phyloP scores from a whole-genome alignment of 2,888 invertebrate genomes.

The Ganaspis brasiliensis region DNA sequence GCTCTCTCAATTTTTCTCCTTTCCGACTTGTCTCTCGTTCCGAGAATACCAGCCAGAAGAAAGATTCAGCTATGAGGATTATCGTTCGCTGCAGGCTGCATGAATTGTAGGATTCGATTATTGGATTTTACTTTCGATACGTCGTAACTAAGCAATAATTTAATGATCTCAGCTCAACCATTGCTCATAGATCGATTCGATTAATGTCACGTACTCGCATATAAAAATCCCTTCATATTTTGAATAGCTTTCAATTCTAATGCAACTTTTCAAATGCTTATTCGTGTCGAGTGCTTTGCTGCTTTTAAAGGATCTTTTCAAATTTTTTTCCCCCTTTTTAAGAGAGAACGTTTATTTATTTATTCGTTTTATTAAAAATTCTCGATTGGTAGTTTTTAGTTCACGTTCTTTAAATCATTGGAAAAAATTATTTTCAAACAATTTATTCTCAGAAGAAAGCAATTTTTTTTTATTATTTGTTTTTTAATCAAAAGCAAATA shows the following conservation, averaged over 20 bases:
- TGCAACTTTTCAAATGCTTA: background rate
- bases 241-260: background rate
- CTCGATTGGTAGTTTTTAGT: too few species aligned
- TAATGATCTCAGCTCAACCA: slow-evolving; percentile 5
- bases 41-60: slow-evolving; percentile 1
- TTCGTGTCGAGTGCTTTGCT: background rate
- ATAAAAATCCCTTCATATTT: slow-evolving; percentile 6
- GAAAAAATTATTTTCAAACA: too few species aligned
- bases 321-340: background rate
- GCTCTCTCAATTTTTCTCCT: background rate
- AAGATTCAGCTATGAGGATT: slow-evolving; percentile 18
- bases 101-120: slow-evolving; percentile 26
- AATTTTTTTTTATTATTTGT: too few species aligned
- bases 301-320: background rate
- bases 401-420: too few species aligned
- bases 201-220: background rate
- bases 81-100: slow-evolving; percentile 12
- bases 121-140: slow-evolving; percentile 2
- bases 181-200: slow-evolving; percentile 12
- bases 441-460: too few species aligned
- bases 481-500: too few species aligned
- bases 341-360: too few species aligned
- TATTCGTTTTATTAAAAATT: too few species aligned
- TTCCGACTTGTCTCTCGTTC: background rate
- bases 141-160: slow-evolving; percentile 17